Percentiles rank a stretch among this genome's conserved stretches.
phyloP scores from a whole-genome alignment of 2,888 invertebrate genomes.

The Zeuzera pyrina region DNA sequence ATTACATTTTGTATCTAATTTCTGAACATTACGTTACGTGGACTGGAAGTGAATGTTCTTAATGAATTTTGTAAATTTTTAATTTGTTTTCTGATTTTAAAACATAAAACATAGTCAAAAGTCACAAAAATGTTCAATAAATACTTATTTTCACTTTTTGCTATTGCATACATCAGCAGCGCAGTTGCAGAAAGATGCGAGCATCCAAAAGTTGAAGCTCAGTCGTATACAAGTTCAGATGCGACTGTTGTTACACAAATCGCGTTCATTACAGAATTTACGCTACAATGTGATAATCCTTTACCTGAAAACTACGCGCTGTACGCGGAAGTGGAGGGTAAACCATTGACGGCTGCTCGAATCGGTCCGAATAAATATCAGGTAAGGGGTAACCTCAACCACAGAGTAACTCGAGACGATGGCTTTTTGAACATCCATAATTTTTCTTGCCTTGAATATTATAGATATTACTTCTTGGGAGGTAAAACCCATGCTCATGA shows the following conservation, averaged over 20 bases:
- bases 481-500: no score
- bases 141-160: slow-evolving; percentile 36
- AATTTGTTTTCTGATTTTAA: slow-evolving; percentile 23
- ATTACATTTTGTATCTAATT: no score
- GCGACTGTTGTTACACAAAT: slow-evolving; percentile 92
- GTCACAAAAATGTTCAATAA: slow-evolving; percentile 61
- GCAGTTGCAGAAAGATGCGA: slow-evolving; percentile 45
- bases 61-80: no score
- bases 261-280: slow-evolving; percentile 93
- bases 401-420: no score
- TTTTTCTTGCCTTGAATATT: no score
- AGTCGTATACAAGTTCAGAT: slow-evolving; percentile 92
- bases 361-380: slow-evolving; percentile 87
- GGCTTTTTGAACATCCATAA: no score
- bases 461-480: no score
- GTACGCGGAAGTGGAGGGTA: slow-evolving; percentile 92
- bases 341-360: slow-evolving; percentile 86
- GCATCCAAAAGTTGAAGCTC: slow-evolving; percentile 81
- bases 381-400: no score
- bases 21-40: no score
- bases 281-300: slow-evolving; percentile 82
- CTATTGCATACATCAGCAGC: slow-evolving; percentile 32
- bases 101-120: slow-evolving; percentile 26
- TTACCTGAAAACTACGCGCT: slow-evolving; percentile 78
- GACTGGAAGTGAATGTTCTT: no score